Conservation (phyloP, 35 echinoderm and acorn worm genomes). For the Diadema setosum region DNA sequence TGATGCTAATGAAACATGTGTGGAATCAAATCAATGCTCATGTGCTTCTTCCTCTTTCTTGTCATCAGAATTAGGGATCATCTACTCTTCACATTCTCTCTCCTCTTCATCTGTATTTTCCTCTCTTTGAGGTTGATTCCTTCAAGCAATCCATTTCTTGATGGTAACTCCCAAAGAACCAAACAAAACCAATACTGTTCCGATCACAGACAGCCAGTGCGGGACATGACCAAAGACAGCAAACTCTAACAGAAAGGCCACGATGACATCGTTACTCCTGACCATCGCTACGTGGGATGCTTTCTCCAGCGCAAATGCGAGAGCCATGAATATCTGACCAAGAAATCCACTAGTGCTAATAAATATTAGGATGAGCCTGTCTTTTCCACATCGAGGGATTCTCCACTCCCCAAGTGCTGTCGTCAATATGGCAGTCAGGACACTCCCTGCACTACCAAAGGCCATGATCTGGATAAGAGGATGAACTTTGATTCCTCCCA, state of each 20-base stretch:
- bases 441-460: neutral
- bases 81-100: too few species aligned
- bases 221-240: slow-evolving; percentile 3
- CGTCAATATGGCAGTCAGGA: neutral
- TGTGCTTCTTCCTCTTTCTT: too few species aligned
- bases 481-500: neutral
- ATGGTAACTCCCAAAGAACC: slow-evolving; percentile 1
- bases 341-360: neutral
- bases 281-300: slow-evolving; percentile 1
- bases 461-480: neutral
- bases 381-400: neutral
- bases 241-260: slow-evolving; percentile 3
- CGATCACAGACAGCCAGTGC: neutral
- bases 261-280: slow-evolving; percentile 3
- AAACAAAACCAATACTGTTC: neutral
- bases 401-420: neutral
- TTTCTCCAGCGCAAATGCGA: slow-evolving; percentile 13
- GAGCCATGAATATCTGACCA: neutral
- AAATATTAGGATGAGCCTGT: neutral
- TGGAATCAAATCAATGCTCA: too few species aligned
- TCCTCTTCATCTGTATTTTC: neutral
- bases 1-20: too few species aligned
- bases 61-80: too few species aligned
- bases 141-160: slow-evolving; percentile 19
- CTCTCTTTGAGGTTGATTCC: neutral